Conservation (phyloP, 2,797 vertebrate genomes). For the Chloroceryle inda region DNA sequence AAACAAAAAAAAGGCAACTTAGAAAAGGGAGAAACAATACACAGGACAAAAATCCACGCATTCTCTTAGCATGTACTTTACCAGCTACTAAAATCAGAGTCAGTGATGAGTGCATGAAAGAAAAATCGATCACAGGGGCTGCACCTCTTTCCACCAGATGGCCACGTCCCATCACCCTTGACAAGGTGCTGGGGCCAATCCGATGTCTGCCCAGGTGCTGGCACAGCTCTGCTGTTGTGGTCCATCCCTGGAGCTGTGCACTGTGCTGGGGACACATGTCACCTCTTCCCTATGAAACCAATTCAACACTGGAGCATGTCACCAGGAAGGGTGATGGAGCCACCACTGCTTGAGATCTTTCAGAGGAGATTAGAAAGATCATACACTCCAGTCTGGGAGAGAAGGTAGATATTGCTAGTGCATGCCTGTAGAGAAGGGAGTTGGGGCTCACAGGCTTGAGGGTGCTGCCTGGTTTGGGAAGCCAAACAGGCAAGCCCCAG, state of each 20-base stretch:
- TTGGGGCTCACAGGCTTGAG: background rate
- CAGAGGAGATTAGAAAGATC: background rate
- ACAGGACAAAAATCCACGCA: background rate
- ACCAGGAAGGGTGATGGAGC: background rate
- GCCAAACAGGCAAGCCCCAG: fast-evolving
- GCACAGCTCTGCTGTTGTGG: background rate
- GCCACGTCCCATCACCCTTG: fast-evolving
- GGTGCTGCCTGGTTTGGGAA: background rate
- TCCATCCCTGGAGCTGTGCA: background rate
- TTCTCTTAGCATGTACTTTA: background rate
- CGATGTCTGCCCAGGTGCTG: fast-evolving
- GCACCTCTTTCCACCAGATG: background rate
- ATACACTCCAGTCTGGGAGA: background rate
- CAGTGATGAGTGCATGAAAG: background rate
- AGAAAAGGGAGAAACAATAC: background rate
- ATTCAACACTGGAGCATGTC: background rate
- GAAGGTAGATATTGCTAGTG: background rate
- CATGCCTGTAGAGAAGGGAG: background rate
- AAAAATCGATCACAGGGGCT: background rate
- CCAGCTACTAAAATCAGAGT: background rate
- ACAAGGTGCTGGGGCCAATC: fast-evolving
- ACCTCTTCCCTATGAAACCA: background rate
- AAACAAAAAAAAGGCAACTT: background rate
- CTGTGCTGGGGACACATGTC: fast-evolving
- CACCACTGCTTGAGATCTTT: background rate